A percentile compares a stretch with the other conserved stretches of the same genome.
Conservation (phyloP, 1,140 invertebrate species). For the Ptiloglossa arizonensis region DNA sequence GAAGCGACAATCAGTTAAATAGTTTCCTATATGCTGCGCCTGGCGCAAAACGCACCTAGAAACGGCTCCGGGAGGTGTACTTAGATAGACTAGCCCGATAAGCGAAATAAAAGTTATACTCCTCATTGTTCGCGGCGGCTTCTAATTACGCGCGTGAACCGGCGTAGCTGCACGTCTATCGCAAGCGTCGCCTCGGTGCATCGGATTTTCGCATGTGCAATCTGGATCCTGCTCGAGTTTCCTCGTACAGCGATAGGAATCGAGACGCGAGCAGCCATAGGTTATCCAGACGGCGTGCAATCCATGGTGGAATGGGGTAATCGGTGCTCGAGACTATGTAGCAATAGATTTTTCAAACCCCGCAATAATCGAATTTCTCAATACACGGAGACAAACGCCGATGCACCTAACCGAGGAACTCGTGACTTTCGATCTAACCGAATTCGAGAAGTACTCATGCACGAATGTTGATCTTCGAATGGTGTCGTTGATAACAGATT, state of each 20-base stretch:
- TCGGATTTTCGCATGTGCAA: slow-evolving; percentile 51
- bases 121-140: slow-evolving; percentile 77
- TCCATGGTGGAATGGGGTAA: slow-evolving; percentile 34
- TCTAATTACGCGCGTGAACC: slow-evolving; percentile 76
- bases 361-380: not conserved
- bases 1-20: slow-evolving; percentile 70
- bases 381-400: not conserved
- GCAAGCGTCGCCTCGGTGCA: slow-evolving; percentile 35
- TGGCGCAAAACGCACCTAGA: slow-evolving; percentile 45
- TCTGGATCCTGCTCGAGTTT: slow-evolving; percentile 50
- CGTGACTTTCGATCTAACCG: too few relatives aligned
- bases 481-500: too few relatives aligned
- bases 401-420: too few relatives aligned
- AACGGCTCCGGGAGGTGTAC: slow-evolving; percentile 45
- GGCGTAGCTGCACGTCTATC: slow-evolving; percentile 41
- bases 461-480: too few relatives aligned
- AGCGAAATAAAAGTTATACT: slow-evolving; percentile 80
- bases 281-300: slow-evolving; percentile 37
- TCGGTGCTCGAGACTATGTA: slow-evolving; percentile 18
- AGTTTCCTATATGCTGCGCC: slow-evolving; percentile 63
- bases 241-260: slow-evolving; percentile 48
- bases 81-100: slow-evolving; percentile 74
- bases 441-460: too few relatives aligned
- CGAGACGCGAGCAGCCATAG: slow-evolving; percentile 30
- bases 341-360: slow-evolving; percentile 1